phyloP scores from a whole-genome alignment of 2,113 vertebrate genomes.

The Athene noctua region DNA sequence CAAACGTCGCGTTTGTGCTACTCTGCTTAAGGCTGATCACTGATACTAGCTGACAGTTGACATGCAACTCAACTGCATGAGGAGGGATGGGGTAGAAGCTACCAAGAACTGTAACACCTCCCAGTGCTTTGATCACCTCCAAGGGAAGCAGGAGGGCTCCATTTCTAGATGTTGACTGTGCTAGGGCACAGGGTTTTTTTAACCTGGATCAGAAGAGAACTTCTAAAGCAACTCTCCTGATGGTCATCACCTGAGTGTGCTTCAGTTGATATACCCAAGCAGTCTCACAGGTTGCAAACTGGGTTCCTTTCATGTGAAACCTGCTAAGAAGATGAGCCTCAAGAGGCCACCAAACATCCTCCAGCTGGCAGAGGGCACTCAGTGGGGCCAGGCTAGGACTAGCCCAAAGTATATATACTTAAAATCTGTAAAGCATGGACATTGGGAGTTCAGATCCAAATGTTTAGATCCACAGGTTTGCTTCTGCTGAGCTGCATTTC shows the following conservation, averaged over 20 bases:
- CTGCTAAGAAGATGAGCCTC: not conserved
- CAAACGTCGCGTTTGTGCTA: accelerated
- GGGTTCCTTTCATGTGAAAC: not conserved
- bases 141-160: not conserved
- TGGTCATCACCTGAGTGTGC: no score
- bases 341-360: not conserved
- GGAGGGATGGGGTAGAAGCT: not conserved
- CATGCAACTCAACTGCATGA: accelerated
- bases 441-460: not conserved
- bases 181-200: not conserved
- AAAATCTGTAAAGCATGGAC: not conserved
- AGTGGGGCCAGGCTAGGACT: not conserved
- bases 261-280: not conserved
- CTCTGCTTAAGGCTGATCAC: not conserved
- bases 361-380: not conserved
- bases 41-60: accelerated
- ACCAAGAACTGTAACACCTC: not conserved
- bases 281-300: not conserved
- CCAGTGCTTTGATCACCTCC: not conserved
- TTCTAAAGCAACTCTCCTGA: not conserved
- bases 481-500: not conserved
- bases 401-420: not conserved
- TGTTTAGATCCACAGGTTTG: not conserved
- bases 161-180: not conserved
- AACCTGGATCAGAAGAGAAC: not conserved